phyloP scores from a whole-genome alignment of 2,113 vertebrate genomes.

The Sakesphorus luctuosus region DNA sequence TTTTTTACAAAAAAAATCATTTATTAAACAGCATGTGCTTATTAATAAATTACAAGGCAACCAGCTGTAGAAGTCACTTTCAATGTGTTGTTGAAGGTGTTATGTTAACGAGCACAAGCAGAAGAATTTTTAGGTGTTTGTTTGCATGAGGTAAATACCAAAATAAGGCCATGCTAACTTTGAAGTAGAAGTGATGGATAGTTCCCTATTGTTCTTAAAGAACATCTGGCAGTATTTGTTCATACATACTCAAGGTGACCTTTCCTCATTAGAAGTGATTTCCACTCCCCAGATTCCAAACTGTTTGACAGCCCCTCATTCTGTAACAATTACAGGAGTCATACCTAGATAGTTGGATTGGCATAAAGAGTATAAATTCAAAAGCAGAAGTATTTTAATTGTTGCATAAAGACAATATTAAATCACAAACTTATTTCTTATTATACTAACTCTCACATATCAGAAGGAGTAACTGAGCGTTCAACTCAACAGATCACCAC shows the following conservation, averaged over 20 bases:
- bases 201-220: slow-evolving; percentile 48
- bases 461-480: background rate
- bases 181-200: slow-evolving; percentile 34
- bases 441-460: background rate
- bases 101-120: slow-evolving; percentile 29
- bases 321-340: background rate
- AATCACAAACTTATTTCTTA: background rate
- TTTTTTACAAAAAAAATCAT: slow-evolving; percentile 3
- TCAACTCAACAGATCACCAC: background rate
- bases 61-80: slow-evolving; percentile 47
- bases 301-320: background rate
- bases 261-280: slow-evolving; percentile 56
- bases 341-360: background rate
- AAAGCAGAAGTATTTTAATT: background rate
- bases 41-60: slow-evolving; percentile 43
- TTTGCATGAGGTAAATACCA: slow-evolving; percentile 40
- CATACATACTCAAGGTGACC: slow-evolving; percentile 11
- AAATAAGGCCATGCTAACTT: slow-evolving; percentile 1
- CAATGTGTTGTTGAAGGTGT: background rate
- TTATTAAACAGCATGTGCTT: slow-evolving; percentile 7
- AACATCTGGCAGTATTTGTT: slow-evolving; percentile 17
- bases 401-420: background rate
- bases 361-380: background rate
- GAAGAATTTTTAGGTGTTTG: slow-evolving; percentile 56
- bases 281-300: slow-evolving; percentile 38